These are phyloP conservation scores for Esox lucius DNA, from an alignment of 2,797 vertebrate species.

Conservation along the genomic window DNA sequence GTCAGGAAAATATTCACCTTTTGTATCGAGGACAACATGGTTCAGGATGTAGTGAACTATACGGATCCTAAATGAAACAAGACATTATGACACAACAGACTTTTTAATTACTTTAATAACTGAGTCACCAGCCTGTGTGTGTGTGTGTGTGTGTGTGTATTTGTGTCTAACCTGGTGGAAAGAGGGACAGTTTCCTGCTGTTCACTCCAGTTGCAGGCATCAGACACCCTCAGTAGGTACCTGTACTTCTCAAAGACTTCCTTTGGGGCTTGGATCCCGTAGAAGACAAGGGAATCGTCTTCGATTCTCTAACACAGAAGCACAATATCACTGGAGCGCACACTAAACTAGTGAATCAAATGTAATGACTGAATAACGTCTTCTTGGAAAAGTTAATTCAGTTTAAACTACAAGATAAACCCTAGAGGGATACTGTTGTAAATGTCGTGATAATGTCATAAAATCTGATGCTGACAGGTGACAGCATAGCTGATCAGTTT, in stretches of 20 bases:
- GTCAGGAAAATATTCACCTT: conserved; percentile 45
- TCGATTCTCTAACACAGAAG: conserved; percentile 63
- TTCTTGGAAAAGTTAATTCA: too few relatives aligned
- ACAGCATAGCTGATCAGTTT: too few relatives aligned
- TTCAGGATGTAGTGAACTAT: conserved; percentile 85
- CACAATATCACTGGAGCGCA: not conserved
- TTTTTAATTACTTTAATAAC: too few relatives aligned
- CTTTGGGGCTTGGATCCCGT: conserved; percentile 80
- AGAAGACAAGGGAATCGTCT: conserved; percentile 75
- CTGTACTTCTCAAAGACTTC: conserved; percentile 81
- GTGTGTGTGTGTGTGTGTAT: not conserved
- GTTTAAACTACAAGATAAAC: too few relatives aligned
- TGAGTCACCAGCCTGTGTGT: not conserved
- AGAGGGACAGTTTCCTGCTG: conserved; percentile 61
- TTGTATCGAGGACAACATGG: conserved; percentile 64
- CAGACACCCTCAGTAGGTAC: conserved; percentile 77
- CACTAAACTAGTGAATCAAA: too few relatives aligned
- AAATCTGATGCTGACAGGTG: too few relatives aligned
- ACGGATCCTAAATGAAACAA: conserved; percentile 81
- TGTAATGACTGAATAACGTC: too few relatives aligned
- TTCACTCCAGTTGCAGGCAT: conserved; percentile 77
- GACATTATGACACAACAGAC: not conserved
- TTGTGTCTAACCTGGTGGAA: conserved; percentile 69
- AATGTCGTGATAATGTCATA: too few relatives aligned
- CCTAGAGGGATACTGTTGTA: too few relatives aligned